Evolutionary conservation across 2,888 invertebrate genomes (phyloP).

Genomic region (Xestia c-nigrum): DNA sequence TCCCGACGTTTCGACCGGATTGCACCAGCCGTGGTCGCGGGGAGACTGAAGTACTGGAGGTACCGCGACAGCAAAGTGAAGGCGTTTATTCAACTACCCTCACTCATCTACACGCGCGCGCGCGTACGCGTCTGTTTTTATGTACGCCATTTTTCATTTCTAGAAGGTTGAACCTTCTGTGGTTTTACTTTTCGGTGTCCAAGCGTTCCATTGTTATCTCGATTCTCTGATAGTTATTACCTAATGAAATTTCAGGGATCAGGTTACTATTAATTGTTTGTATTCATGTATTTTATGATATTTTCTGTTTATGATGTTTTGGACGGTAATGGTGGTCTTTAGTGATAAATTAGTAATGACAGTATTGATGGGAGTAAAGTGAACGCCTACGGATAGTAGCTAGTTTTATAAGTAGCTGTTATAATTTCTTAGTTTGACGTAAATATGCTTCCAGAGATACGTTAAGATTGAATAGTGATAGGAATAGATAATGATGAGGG

Average conservation of each 20-base stretch:
- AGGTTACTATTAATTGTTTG: conserved; percentile 68
- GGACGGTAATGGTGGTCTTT: conserved; percentile 38
- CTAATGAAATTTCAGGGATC: conserved; percentile 63
- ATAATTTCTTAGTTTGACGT: conserved; percentile 27
- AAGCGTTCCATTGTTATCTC: conserved; percentile 66
- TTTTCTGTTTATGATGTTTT: conserved; percentile 49
- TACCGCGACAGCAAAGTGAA: no score
- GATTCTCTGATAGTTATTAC: conserved; percentile 65
- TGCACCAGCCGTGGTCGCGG: no score
- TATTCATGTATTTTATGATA: conserved; percentile 53
- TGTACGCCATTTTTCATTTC: neutral
- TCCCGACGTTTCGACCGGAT: no score
- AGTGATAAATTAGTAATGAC: conserved; percentile 49
- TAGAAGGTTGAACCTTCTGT: neutral
- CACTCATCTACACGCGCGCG: no score
- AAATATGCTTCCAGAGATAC: conserved; percentile 6
- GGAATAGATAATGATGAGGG: neutral
- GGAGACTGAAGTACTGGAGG: no score
- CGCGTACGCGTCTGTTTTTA: neutral
- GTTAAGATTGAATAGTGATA: conserved; percentile 24
- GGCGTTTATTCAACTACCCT: no score
- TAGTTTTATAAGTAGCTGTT: conserved; percentile 26
- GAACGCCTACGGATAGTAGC: conserved; percentile 31
- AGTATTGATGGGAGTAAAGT: conserved; percentile 8
- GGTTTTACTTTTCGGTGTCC: neutral